phyloP scores from a whole-genome alignment of 2,888 invertebrate species.

The Thysanoteuthis rhombus region DNA sequence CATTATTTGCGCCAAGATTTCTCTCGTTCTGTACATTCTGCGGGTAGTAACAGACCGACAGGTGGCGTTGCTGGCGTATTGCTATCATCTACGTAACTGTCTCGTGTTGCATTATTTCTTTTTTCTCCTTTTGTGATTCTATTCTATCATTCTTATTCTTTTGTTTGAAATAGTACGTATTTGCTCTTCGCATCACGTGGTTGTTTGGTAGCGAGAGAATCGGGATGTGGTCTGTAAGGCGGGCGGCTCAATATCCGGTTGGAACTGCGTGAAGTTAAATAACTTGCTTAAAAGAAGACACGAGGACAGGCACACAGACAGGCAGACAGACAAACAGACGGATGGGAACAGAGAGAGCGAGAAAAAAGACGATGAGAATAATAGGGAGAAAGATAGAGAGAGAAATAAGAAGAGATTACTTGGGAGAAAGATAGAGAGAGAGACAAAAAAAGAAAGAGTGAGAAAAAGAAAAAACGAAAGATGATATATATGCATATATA shows the following conservation, averaged over 20 bases:
- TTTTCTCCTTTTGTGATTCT: not conserved
- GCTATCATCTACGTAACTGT: not conserved
- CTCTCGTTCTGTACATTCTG: not conserved
- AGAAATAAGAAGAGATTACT: too few relatives aligned
- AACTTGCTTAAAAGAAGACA: too few relatives aligned
- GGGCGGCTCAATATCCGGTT: not conserved
- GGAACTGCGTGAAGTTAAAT: too few relatives aligned
- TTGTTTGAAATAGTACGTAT: not conserved
- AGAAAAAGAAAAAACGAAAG: too few relatives aligned
- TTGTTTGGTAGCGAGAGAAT: not conserved
- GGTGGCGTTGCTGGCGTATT: not conserved
- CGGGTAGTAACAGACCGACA: not conserved
- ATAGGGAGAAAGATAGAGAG: too few relatives aligned
- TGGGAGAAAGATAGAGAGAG: too few relatives aligned
- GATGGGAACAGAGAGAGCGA: too few relatives aligned
- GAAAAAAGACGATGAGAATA: too few relatives aligned
- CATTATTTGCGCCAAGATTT: not conserved
- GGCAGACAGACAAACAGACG: too few relatives aligned
- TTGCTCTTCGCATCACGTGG: not conserved
- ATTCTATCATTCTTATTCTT: not conserved
- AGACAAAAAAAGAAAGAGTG: too few relatives aligned
- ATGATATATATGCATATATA: too few relatives aligned
- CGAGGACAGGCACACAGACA: too few relatives aligned
- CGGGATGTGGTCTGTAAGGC: not conserved
- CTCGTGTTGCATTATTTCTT: not conserved